Percentiles rank a stretch among this genome's conserved stretches.
Evolutionary conservation across 1,140 invertebrate genomes (phyloP).

Genomic region (Cataglyphis hispanica): DNA sequence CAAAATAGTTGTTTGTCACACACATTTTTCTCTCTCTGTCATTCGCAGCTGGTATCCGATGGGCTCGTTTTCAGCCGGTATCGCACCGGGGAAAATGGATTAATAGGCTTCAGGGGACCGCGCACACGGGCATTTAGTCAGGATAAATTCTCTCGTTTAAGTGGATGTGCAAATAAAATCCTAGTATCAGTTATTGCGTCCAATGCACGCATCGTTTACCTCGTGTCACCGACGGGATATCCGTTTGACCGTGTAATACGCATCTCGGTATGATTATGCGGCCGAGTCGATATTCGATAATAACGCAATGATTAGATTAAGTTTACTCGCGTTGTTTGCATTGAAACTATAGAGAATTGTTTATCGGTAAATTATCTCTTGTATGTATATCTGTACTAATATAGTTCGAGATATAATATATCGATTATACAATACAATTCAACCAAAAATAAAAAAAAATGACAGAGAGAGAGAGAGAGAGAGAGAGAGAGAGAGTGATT

Average conservation of each 20-base stretch:
- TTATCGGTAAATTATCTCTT: constrained; percentile 11
- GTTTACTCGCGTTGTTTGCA: constrained; percentile 21
- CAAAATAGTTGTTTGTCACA: constrained; percentile 10
- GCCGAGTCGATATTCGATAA: constrained; percentile 17
- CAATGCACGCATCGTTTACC: constrained; percentile 15
- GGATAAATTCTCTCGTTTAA: constrained; percentile 19
- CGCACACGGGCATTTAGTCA: background rate
- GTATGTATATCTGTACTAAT: background rate
- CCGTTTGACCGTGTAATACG: constrained; percentile 6
- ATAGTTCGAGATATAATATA: background rate
- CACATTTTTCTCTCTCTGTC: background rate
- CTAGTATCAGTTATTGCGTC: constrained; percentile 12
- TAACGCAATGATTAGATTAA: constrained; percentile 15
- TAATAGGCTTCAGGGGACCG: constrained; percentile 8
- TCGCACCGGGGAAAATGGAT: background rate
- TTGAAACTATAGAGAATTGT: background rate
- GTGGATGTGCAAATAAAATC: constrained; percentile 41
- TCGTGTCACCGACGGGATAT: background rate
- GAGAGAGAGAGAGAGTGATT: no score
- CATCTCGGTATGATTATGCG: constrained; percentile 15
- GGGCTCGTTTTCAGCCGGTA: background rate
- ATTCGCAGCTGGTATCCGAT: background rate
- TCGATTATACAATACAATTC: no score
- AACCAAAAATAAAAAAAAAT: no score
- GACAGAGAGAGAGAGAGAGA: no score